Percentiles rank a stretch among this genome's conserved stretches.
Conservation (phyloP, 2,113 vertebrate genomes). For the Podarcis cretensis region DNA sequence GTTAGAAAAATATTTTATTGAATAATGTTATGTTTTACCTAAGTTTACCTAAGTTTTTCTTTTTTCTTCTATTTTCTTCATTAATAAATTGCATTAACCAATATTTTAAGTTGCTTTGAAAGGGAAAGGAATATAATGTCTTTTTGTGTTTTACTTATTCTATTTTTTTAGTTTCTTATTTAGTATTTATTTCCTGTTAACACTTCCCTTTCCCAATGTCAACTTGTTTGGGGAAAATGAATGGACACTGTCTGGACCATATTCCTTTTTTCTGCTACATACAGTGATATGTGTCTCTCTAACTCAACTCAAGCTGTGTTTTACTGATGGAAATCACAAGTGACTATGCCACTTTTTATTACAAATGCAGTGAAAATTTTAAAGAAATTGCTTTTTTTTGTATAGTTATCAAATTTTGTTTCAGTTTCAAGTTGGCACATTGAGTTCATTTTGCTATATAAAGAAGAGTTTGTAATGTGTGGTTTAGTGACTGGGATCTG, state of each 20-base stretch:
- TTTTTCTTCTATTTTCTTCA: not conserved
- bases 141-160: not conserved
- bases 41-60: too few species aligned
- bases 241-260: not conserved
- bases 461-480: not conserved
- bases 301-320: not conserved
- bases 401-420: constrained; percentile 32
- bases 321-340: constrained; percentile 43
- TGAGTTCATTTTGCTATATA: constrained; percentile 25
- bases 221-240: constrained; percentile 21
- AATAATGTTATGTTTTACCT: too few species aligned
- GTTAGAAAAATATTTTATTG: too few species aligned
- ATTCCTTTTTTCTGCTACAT: not conserved
- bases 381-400: constrained; percentile 21
- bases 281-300: not conserved
- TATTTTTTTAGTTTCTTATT: not conserved
- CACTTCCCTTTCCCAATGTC: not conserved
- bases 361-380: constrained; percentile 43
- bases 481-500: not conserved
- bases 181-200: not conserved
- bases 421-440: constrained; percentile 37
- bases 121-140: not conserved
- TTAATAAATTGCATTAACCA: not conserved
- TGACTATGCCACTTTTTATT: constrained; percentile 51
- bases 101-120: not conserved